Evolutionary conservation across 1,140 invertebrate species (phyloP), one percentile per base, ranked within the genome.

Genomic region (Drosophila kikkawai): DNA sequence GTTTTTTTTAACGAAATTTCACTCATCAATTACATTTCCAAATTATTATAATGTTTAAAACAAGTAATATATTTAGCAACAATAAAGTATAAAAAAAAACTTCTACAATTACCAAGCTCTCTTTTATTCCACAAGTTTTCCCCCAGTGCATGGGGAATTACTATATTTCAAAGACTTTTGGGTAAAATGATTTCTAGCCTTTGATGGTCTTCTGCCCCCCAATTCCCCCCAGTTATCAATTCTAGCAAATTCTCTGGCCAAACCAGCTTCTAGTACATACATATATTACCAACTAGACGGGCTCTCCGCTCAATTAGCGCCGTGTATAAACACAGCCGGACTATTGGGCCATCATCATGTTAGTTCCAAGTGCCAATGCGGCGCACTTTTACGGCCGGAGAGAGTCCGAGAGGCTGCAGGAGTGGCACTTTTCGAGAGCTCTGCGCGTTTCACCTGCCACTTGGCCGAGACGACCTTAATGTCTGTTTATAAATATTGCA

Each of bases 401-500:
- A 32, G 17, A 9, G 12, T 26, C 13, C 1, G 11, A 2, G 12
- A 5, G 17, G 17, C 13, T 22, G 44, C 19, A 22, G 19, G 17
- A 15, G 50, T 9, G 34, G 41, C 74, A 68, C 48, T 77, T 56
- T 45, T 19, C 36, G 48, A 59, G 48, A 55, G 26, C 57, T 29
- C 26, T 48, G 41, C 53, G 65, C 44, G 57, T 59, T 66, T 69
- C 75, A 78, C 75, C 76, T 71, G 55, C 75, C 76, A 79, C 66
- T 79, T 57, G 65, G 42, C 22, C 76, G 76, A 61, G 66, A 65
- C 76, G 76, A 79, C 76, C 76, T 79, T 79, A 79, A 79, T 79
- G 76, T 79, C 75, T 73, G 76, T 79, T 79, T 79, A 79, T 79
- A 79, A 79, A 79, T 79, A 79, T 79, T 64, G 67, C 59, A 71